Evolutionary conservation across 2,888 invertebrate genomes (phyloP).

Genomic region (Orthosia gracilis): DNA sequence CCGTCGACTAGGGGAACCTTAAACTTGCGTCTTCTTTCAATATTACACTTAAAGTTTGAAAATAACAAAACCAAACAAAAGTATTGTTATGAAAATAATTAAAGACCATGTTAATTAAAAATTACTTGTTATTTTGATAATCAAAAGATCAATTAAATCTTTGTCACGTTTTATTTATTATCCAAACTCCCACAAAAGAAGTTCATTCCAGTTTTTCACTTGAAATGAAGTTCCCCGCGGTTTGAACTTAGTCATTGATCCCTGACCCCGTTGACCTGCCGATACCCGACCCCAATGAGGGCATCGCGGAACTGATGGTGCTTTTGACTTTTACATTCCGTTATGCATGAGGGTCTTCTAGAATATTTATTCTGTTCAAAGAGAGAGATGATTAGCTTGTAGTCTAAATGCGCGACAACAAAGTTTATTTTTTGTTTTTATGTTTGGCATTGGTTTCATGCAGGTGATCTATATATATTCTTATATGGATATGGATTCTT

Average conservation of each 20-base stretch:
- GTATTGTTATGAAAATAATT: too few species aligned
- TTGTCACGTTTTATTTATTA: not conserved
- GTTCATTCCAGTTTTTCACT: constrained; percentile 9
- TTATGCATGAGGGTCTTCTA: not conserved
- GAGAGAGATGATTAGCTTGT: not conserved
- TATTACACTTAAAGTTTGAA: too few species aligned
- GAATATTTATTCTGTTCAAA: not conserved
- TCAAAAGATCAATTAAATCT: not conserved
- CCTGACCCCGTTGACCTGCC: constrained; percentile 23
- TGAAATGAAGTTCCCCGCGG: constrained; percentile 17
- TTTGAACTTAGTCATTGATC: constrained; percentile 40
- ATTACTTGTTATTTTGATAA: not conserved
- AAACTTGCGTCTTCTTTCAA: too few species aligned
- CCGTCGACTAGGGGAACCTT: too few species aligned
- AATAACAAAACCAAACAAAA: too few species aligned
- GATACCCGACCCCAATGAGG: constrained; percentile 8
- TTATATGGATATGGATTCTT: too few species aligned
- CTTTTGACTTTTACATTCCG: not conserved
- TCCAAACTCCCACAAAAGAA: constrained; percentile 12
- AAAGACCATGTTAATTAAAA: not conserved
- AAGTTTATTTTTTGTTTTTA: too few species aligned
- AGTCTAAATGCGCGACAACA: too few species aligned
- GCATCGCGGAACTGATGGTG: constrained; percentile 11
- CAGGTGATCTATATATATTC: too few species aligned
- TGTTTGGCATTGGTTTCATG: too few species aligned